Evolutionary conservation across 64 coral and sea anemone genomes (phyloP).

Genomic region (Hydrozoanthus tunicans): DNA sequence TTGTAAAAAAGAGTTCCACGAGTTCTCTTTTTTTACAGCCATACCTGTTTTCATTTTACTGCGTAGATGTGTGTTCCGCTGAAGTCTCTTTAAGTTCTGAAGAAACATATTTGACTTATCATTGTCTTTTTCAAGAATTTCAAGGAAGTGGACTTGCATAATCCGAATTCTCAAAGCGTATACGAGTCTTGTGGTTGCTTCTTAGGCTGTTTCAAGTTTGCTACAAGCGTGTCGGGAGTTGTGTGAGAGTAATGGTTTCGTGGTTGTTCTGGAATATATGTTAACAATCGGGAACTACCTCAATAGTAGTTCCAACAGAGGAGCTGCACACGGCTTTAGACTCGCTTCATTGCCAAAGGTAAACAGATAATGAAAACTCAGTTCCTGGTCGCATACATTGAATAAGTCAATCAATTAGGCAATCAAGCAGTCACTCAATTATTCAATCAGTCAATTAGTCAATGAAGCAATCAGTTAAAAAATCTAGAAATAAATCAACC

Average conservation of each 20-base stretch:
- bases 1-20: too few relatives aligned
- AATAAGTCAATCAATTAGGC: too few relatives aligned
- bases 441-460: too few relatives aligned
- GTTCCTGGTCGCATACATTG: too few relatives aligned
- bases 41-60: background rate
- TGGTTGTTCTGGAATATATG: slow-evolving; percentile 83
- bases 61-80: too few relatives aligned
- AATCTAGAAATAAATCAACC: too few relatives aligned
- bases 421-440: too few relatives aligned
- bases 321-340: slow-evolving; percentile 84
- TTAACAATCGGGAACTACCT: slow-evolving; percentile 95
- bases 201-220: slow-evolving; percentile 75
- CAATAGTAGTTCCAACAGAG: slow-evolving; percentile 81
- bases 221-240: slow-evolving; percentile 85
- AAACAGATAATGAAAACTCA: background rate
- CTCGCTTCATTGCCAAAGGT: slow-evolving; percentile 91
- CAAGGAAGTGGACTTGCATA: background rate
- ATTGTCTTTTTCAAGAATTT: too few relatives aligned
- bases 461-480: too few relatives aligned
- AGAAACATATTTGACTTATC: too few relatives aligned
- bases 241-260: slow-evolving; percentile 78
- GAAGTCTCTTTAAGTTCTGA: too few relatives aligned
- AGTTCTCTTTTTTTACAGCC: too few relatives aligned
- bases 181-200: background rate
- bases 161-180: background rate